Evolutionary conservation across 2,888 invertebrate species (phyloP).

Genomic region (Callinectes sapidus): DNA sequence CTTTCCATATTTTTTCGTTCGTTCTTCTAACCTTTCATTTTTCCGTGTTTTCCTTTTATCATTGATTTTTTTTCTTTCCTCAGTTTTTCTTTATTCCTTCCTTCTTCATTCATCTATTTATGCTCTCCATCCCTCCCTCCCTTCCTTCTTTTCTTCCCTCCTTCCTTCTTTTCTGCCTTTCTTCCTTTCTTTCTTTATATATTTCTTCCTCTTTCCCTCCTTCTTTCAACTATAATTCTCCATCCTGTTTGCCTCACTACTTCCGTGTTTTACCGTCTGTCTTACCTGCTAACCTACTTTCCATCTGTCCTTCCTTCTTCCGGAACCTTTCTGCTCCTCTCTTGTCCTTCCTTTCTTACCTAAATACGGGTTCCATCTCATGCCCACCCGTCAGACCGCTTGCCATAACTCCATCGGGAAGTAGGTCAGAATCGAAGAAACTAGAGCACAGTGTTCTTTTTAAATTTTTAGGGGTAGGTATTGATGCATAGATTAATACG

Average conservation of each 20-base stretch:
- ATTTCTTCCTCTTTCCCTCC: background rate
- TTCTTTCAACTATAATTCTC: background rate
- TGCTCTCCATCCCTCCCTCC: background rate
- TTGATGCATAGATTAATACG: background rate
- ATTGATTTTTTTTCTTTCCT: background rate
- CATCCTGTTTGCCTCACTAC: background rate
- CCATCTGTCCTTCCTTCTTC: background rate
- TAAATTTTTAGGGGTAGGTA: background rate
- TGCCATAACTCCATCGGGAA: background rate
- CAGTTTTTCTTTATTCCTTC: background rate
- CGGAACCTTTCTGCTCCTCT: background rate
- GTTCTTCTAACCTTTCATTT: background rate
- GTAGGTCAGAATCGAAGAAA: background rate
- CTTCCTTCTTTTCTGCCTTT: background rate
- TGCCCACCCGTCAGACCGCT: background rate
- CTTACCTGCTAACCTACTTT: constrained; percentile 13
- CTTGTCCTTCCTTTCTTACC: background rate
- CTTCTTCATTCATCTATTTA: background rate
- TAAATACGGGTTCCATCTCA: background rate
- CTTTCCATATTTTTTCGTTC: background rate
- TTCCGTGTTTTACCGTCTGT: background rate
- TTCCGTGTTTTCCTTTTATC: background rate
- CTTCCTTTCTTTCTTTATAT: background rate
- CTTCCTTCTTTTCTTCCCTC: background rate
- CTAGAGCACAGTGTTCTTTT: background rate